Evolutionary conservation across 2,797 vertebrate genomes (phyloP), one percentile per base, ranked within the genome.

Genomic region (Taeniopygia guttata): DNA sequence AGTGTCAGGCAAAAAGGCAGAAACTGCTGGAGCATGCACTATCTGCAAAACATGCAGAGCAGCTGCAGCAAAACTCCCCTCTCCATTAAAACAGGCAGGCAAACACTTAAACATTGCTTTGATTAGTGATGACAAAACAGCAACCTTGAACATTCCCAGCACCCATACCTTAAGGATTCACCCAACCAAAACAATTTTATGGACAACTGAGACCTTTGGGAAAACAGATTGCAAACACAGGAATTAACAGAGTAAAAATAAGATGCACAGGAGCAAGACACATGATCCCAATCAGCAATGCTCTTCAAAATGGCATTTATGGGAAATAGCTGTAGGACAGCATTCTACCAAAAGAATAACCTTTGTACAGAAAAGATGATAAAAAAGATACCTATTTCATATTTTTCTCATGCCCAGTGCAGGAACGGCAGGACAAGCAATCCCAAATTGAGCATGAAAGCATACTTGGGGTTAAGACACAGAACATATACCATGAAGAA

Each of bases 171-270:
- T 29, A 66, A 59, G 60, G 55, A 79, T 85, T 48, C 29, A 69
- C 17, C 26, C 49, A 79, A 89, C 9, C 45, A 67, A 78, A 95
- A 51, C 38, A n/a, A 56, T 60, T 78, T 80, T 81, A 79, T 86
- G 69, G 48, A 80, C 49, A 83, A 74, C 32, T 64, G 38, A 64
- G 76, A 81, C 66, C 62, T 90, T 20, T 67, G 60, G 72, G 74
- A 86, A 81, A 89, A 86, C 12, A 76, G 34, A 83, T n/a, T 80
- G 69, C 56, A 90, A 88, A 77, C 3, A 2, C 38, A 84, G 68
- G 56, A 66, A 77, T 7, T 52, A 80, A 60, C 8, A 45, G 16
- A 18, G 9, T 32, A 70, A 63, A 88, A 87, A 15, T n/a, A 49
- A 72, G 23, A 36, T 18, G 9, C 13, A 40, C 10, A 55, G 55